A percentile compares a stretch with the other conserved stretches of the same genome.
Conservation (phyloP, 1,140 invertebrate genomes). For the Wasmannia auropunctata region DNA sequence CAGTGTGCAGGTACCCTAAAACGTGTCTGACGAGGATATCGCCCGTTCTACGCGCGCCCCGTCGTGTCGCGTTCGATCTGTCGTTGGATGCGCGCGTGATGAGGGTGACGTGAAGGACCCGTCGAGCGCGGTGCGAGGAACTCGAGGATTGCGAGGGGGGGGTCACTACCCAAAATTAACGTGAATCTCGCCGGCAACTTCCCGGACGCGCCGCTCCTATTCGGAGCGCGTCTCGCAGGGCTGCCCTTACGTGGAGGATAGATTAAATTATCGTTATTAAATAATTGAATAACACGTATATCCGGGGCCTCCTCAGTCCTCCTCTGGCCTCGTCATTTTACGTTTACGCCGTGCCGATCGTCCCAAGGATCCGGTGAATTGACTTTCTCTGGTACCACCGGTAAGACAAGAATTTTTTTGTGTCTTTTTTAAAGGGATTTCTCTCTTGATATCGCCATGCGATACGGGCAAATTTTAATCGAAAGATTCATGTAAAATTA, state of each 20-base stretch:
- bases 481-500: not conserved
- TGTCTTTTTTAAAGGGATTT: too few relatives aligned
- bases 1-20: too few relatives aligned
- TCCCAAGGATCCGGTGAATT: not conserved
- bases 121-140: too few relatives aligned
- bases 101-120: not conserved
- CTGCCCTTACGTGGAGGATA: slow-evolving; percentile 38
- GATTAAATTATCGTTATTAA: slow-evolving; percentile 63
- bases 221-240: slow-evolving; percentile 31
- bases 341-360: not conserved
- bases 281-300: slow-evolving; percentile 67
- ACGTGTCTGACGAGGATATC: not conserved
- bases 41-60: not conserved
- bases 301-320: too few relatives aligned
- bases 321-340: not conserved
- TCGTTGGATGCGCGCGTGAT: not conserved
- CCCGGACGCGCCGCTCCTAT: slow-evolving; percentile 30
- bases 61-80: not conserved
- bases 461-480: not conserved
- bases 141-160: too few relatives aligned
- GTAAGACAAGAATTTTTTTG: slow-evolving; percentile 13
- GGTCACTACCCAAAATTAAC: not conserved
- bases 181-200: slow-evolving; percentile 13
- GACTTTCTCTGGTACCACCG: not conserved
- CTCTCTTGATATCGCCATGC: not conserved